Base-by-base conservation (phyloP, 2,888 invertebrate species). In the Schizaphis graminum region DNA sequence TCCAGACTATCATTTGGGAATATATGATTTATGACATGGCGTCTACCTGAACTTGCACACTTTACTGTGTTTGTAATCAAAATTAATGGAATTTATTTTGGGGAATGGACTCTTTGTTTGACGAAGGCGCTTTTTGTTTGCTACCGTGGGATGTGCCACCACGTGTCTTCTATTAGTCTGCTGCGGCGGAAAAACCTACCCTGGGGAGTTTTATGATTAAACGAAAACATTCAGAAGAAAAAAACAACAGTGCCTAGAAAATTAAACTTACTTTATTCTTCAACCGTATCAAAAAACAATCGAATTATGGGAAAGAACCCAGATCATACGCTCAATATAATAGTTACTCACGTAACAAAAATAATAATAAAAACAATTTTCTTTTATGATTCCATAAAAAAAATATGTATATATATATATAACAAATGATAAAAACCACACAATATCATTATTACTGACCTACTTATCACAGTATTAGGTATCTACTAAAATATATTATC, bases 41-140 rank as follows among this genome's bases (percentile, higher is more conserved):
- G 56, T 90, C 57, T 94, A 94, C 94, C 94, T 94, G 94, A 67
- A 89, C 92, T 49, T 87, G 89, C 44, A 77, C 41, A 89, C 92
- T 67, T 16, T 89, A 44, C 56, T 35, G 86, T 53, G 85, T 86
- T 94, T 87, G 86, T 94, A 91, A 94, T 94, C 94, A 94, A 94
- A 94, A 94, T 94, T 94, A 94, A 94, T 94, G 94, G 94, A 94
- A 94, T 94, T 94, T 94, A 93, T 94, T 94, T 94, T 87, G 90
- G 87, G 94, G 91, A 90, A 87, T n/a, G 90, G 47, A 87, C 91
- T 41, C 90, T 86, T 94, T 94, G 94, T 94, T 91, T 94, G 91
- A 61, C 85, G 41, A 94, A 53, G 53, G 61, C 94, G 41, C 85
- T 91, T 94, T 91, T 86, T 94, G 86, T 94, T 94, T 91, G 86